Evolutionary conservation across 2,888 invertebrate genomes (phyloP), one percentile per base, ranked within the genome.

Genomic region (Melanargia galathea): DNA sequence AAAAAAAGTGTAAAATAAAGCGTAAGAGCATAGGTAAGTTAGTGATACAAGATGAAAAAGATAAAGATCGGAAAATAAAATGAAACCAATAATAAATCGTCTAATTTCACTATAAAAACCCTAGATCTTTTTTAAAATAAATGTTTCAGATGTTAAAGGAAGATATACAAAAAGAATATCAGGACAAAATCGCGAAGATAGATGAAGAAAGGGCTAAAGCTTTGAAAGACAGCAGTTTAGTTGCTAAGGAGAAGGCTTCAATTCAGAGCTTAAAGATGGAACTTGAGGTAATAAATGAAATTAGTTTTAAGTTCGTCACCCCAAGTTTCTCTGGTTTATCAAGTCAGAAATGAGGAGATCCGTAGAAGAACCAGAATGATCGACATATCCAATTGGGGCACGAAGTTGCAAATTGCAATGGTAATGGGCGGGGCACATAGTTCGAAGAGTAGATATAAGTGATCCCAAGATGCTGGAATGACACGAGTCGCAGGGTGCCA

Each of bases 81-180:
- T 18, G 1, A 43, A 40, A 40, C 16, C 40, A 16, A 40, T 16
- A 8, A 40, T 40, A 7, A 18, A 40, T n/a, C 16, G 2, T 8
- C 18, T 2, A 7, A 16, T 40, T 7, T 1, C 16, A 16, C 6
- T 7, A 16, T 2, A 8, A 43, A 48, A 48, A 24, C 5, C 22
- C 1, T 46, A 48, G n/a, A 48, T 48, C 0, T 24, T 48, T 10
- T 49, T 30, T 7, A 51, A 51, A 33, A 6, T 8, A 30, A 24
- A 10, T 4, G 63, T 71, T 77, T 4, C 56, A 90, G 91, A 80
- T 80, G 64, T 67, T 87, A 56, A 84, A 79, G 73, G 89, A 91
- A 67, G 87, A 90, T 16, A 83, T 89, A n/a, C 81, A 89, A 65
- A 87, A 80, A 65, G 87, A 89, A 67, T 86, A 87, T 68, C 75